phyloP scores from a whole-genome alignment of 2,113 vertebrate genomes.

The Embiotoca jacksoni region DNA sequence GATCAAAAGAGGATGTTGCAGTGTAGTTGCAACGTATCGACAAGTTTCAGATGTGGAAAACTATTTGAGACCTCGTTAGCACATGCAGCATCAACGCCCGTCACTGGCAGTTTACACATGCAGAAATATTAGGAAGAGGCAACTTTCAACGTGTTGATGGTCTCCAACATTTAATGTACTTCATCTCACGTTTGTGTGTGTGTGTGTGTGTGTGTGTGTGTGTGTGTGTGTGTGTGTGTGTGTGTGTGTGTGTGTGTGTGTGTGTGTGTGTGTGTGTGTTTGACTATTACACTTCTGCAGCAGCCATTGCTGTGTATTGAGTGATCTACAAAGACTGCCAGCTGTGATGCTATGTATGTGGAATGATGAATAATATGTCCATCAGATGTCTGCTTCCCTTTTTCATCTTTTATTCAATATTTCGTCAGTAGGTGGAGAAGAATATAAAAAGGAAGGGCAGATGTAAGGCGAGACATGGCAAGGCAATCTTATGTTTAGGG shows the following conservation, averaged over 20 bases:
- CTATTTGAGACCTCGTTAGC: not conserved
- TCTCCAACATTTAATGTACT: not conserved
- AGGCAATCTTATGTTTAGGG: not conserved
- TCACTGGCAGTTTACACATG: not conserved
- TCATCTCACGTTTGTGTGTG: not conserved
- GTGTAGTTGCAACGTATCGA: not conserved
- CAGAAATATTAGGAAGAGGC: not conserved
- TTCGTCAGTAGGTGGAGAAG: not conserved
- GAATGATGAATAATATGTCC: slow-evolving; percentile 48
- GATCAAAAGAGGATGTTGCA: slow-evolving; percentile 36
- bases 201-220: too few species aligned
- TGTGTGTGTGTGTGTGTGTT: not conserved
- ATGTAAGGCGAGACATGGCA: not conserved
- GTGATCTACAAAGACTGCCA: slow-evolving; percentile 26
- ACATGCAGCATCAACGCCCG: slow-evolving; percentile 4
- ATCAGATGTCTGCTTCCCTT: slow-evolving; percentile 40
- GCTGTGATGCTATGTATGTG: slow-evolving; percentile 29
- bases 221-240: too few species aligned
- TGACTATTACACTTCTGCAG: slow-evolving; percentile 30
- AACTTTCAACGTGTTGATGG: slow-evolving; percentile 23
- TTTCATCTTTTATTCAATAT: slow-evolving; percentile 61
- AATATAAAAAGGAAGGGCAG: slow-evolving; percentile 4
- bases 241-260: too few species aligned
- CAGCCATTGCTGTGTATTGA: slow-evolving; percentile 1
- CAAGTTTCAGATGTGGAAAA: not conserved